A percentile compares a stretch with the other conserved stretches of the same genome.
These are phyloP conservation scores for Zalophus californianus DNA, from an alignment of 2,797 vertebrate species.

Conservation along the genomic window DNA sequence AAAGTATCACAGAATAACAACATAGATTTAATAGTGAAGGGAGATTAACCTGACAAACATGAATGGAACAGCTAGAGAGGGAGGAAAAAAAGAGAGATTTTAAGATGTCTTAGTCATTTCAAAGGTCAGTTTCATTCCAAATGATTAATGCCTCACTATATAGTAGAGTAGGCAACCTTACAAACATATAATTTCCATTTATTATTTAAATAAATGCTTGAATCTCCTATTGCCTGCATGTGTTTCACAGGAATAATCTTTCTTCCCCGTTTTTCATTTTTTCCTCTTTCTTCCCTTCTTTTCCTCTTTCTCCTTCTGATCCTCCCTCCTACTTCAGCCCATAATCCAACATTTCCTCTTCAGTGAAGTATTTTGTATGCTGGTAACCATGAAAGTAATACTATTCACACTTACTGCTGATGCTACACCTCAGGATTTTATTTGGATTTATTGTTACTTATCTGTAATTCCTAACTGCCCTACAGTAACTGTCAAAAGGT, in stretches of 20 bases:
- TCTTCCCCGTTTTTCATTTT: background rate
- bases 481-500: slow-evolving; percentile 61
- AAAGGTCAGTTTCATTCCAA: background rate
- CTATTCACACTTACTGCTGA: slow-evolving; percentile 65
- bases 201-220: background rate
- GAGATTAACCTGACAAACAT: background rate
- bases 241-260: background rate
- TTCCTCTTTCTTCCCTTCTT: background rate
- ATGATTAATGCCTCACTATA: background rate
- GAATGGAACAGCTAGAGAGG: background rate
- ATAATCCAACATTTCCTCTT: slow-evolving; percentile 50
- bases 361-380: slow-evolving; percentile 53
- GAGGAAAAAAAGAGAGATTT: background rate
- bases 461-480: slow-evolving; percentile 48
- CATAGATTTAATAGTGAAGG: background rate
- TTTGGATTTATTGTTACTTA: slow-evolving; percentile 57
- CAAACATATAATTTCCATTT: background rate
- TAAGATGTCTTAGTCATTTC: slow-evolving; percentile 2
- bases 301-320: background rate
- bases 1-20: slow-evolving; percentile 15
- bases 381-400: slow-evolving; percentile 45
- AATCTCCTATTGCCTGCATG: background rate
- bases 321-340: background rate
- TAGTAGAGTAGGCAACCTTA: background rate
- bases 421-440: slow-evolving; percentile 38